Conservation (phyloP, 2,113 vertebrate genomes). For the Tamias sibiricus region DNA sequence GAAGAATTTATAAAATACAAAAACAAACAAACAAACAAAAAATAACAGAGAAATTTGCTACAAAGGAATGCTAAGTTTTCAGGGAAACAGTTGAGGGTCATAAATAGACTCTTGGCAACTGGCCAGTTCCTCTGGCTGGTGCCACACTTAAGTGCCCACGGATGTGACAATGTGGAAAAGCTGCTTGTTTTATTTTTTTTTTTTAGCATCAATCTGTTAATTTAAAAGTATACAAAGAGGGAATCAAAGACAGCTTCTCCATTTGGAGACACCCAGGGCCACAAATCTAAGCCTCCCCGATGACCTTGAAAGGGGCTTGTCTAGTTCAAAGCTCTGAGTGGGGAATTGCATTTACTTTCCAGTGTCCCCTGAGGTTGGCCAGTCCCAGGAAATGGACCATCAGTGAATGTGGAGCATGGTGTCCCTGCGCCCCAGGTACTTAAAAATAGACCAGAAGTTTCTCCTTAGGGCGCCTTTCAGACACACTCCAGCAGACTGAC, state of each 20-base stretch:
- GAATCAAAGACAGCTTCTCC: not conserved
- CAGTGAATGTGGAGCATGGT: constrained; percentile 60
- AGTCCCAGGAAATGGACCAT: constrained; percentile 28
- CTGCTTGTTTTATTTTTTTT: not conserved
- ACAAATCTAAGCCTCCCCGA: not conserved
- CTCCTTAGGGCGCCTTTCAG: constrained; percentile 48
- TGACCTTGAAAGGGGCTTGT: not conserved
- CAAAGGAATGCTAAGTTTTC: not conserved
- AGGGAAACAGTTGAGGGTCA: not conserved
- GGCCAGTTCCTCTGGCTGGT: not conserved
- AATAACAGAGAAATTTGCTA: not conserved
- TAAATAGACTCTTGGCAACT: not conserved
- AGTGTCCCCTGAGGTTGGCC: not conserved
- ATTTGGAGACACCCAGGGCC: not conserved
- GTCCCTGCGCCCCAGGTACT: constrained; percentile 64
- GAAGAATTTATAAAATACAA: not conserved
- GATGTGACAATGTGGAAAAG: not conserved
- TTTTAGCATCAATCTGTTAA: not conserved
- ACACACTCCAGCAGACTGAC: not conserved
- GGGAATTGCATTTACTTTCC: not conserved
- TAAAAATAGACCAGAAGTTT: constrained; percentile 72
- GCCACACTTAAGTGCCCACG: not conserved
- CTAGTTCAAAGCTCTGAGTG: not conserved
- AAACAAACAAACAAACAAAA: not conserved
- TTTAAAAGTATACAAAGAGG: not conserved